Evolutionary conservation across 2,113 vertebrate genomes (phyloP), one percentile per base, ranked within the genome.

Genomic region (Machaerirhynchus nigripectus): DNA sequence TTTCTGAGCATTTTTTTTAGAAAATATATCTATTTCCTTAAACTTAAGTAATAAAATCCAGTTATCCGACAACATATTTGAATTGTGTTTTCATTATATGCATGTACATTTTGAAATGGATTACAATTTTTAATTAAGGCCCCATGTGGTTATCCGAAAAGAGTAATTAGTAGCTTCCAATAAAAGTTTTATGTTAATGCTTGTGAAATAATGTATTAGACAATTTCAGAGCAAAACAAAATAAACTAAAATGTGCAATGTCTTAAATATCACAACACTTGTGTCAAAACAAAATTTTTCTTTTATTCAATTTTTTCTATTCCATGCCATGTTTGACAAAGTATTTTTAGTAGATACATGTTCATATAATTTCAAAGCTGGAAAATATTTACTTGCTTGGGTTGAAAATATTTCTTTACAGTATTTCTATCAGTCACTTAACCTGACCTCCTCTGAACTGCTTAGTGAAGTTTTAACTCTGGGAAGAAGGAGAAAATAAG

Each of bases 101-200:
- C 22, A 77, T 70, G 12, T 49, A 63, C 11, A 70, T 80, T 90
- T 85, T 90, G 42, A 67, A 91, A 42, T 47, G 39, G 50, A 73
- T 83, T 93, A 61, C 24, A 61, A 40, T 80, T 83, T 85, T 90
- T 95, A 94, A 93, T 93, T 96, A 95, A 94, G 35, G 33, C 31
- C 47, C 27, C 33, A 50, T 85, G 55, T 53, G 40, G 67, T 79
- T 81, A 87, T 74, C 35, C 27, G 3, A 90, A 93, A 60, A 73
- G 33, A 63, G 37, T 77, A 87, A 93, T 85, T 85, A 94, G 85
- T 74, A 88, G 77, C 24, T 91, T 89, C 22, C 55, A 86, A 67
- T 59, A 82, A 53, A 21, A 94, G 31, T 69, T 64, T 80, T 69
- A 77, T 44, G 35, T 68, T 77, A 84, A 80, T 53, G 13, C 23